Evolutionary conservation across 1,140 invertebrate genomes (phyloP), one percentile per base, ranked within the genome.

Genomic region (Euwallacea fornicatus): DNA sequence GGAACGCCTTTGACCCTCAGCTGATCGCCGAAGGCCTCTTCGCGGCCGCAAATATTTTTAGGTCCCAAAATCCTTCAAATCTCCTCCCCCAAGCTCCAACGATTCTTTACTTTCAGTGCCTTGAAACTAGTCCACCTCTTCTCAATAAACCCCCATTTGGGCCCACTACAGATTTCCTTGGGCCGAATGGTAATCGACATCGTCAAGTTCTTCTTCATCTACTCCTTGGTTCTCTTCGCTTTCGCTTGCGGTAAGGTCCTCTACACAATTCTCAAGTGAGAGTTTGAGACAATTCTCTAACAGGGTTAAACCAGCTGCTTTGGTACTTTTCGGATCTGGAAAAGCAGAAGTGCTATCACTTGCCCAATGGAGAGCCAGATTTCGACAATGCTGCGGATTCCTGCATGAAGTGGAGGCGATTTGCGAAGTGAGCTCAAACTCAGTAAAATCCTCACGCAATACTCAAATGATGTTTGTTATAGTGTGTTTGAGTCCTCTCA

Each of bases 1-100:
- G 96, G 96, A 86, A 96, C 78, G 91, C 92, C 10, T 98, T 93
- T 81, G 96, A 98, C 83, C 94, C 95, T 0, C 96, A 97, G 79
- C 84, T 98, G 0, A 93, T 98, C 50, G 93, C 95, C 6, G 96
- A 98, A 79, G 95, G 95, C 13, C 83, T 98, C 11, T 98, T 98
- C 82, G 94, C 96, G 9, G 95, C 93, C 11, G 95, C 96, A 47
- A 98, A 98, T 83, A 91, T 98, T 69, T 93, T 94, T 79, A 93
- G 89, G 86, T 90, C 74, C 21, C 21, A 33, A 33, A 33, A 33
- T 33, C 21, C 21, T 33, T 33, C 21, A 33, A 33, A 33, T 33
- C 4, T 33, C 21, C 21, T 33, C 21, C 21, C 21, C 21, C 1
- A 33, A 33, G 21, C 21, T 33, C 4, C 21, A 33, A 33, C 4